These are phyloP conservation scores for Pinctada fucata DNA, from an alignment of 2,888 invertebrate genomes.

Conservation along the genomic window DNA sequence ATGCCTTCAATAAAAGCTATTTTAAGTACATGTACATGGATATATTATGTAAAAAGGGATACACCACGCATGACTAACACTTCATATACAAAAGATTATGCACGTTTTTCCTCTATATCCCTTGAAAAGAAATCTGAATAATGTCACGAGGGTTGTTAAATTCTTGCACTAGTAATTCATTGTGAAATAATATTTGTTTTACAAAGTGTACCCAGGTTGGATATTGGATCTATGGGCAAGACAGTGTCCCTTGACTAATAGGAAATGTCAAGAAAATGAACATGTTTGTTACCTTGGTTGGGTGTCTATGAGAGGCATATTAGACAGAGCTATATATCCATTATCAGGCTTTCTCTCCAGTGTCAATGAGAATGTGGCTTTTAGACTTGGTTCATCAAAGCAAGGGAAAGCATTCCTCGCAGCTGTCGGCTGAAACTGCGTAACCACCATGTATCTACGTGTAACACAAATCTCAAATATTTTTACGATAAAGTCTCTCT, in stretches of 20 bases:
- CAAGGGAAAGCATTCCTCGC: constrained; percentile 74
- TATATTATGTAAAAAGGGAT: too few relatives aligned
- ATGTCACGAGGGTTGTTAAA: too few relatives aligned
- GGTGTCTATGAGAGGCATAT: constrained; percentile 26
- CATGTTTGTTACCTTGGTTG: neutral
- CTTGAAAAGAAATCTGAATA: too few relatives aligned
- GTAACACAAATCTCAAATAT: neutral
- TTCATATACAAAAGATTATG: too few relatives aligned
- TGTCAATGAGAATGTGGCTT: constrained; percentile 62
- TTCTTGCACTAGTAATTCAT: too few relatives aligned
- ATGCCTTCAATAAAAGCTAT: too few relatives aligned
- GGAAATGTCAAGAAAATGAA: neutral
- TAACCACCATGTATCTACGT: constrained; percentile 82
- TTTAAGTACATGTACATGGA: too few relatives aligned
- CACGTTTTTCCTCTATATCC: too few relatives aligned
- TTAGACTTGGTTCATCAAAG: constrained; percentile 72
- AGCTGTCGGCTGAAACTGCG: constrained; percentile 78
- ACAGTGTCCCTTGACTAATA: neutral
- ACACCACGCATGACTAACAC: too few relatives aligned
- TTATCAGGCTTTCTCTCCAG: constrained; percentile 51
- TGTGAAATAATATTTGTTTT: too few relatives aligned
- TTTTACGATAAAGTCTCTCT: neutral
- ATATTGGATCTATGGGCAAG: neutral
- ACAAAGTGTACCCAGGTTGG: too few relatives aligned
- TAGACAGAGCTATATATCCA: constrained; percentile 30